Evolutionary conservation across 2,113 vertebrate genomes (phyloP), one percentile per base, ranked within the genome.

Genomic region (Aramus guarauna): DNA sequence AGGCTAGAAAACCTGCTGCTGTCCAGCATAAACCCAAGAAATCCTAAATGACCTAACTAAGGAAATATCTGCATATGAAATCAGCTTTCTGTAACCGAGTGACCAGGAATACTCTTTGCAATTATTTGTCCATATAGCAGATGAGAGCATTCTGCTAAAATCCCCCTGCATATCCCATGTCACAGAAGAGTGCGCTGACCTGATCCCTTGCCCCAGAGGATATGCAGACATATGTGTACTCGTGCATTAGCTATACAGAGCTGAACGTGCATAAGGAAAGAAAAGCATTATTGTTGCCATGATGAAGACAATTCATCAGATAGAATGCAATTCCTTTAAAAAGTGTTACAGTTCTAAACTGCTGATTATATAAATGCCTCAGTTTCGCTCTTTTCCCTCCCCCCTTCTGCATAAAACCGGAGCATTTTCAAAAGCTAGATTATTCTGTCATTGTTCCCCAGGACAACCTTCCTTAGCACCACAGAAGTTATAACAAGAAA

Each of bases 311-410:
- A 78, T 94, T 4, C 74, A 29, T 27, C 90, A 11, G 22, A 59
- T 1, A 39, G 80, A 94, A 94, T 22, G 91, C 83, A 24, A 89
- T 19, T 72, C 89, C 86, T 56, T 58, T 34, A 2, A 50, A 63
- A 86, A 92, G 77, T 55, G 71, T 50, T 66, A 94, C 15, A 34
- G 94, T 94, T 98, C 94, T 93, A 89, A 97, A 97, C 85, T 62
- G 50, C 84, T 95, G n/a, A 27, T 79, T 66, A 72, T 41, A 86
- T 92, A 97, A 97, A 96, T 58, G 97, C 97, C 81, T 93, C 90
- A 16, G 88, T 94, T 96, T 86, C 94, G 10, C 43, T 91, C 64
- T 60, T 43, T 63, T 80, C 74, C 75, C 68, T 72, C 94, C 52
- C 83, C 37, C 50, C n/a, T 67, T 34, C 74, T 58, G 56, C 96